Percentiles rank a stretch among this genome's conserved stretches.
These are phyloP conservation scores for Epizoanthus rinbou DNA, from an alignment of 92 coral and sea anemone genomes.

Conservation along the genomic window DNA sequence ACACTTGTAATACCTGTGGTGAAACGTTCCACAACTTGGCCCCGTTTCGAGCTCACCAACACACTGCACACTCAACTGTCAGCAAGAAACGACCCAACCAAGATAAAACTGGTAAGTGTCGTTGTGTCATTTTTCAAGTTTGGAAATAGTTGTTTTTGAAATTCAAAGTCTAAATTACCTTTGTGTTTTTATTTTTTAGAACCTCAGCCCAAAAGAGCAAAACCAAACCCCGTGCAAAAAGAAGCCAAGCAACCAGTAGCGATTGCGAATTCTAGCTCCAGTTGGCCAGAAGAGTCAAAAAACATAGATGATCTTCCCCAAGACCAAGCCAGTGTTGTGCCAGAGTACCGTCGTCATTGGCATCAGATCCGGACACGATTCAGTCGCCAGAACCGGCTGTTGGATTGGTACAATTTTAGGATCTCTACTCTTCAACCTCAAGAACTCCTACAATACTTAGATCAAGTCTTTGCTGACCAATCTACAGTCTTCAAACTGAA, in stretches of 20 bases:
- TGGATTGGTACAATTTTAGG: conserved; percentile 62
- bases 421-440: conserved; percentile 30
- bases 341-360: conserved; percentile 52
- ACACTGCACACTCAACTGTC: not conserved
- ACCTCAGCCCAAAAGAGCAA: conserved; percentile 34
- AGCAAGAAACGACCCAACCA: conserved; percentile 46
- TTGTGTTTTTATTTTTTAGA: conserved; percentile 5
- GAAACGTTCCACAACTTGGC: conserved; percentile 34
- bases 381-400: conserved; percentile 46
- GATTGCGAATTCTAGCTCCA: conserved; percentile 11
- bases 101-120: too few relatives aligned
- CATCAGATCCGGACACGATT: conserved; percentile 50
- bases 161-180: too few relatives aligned
- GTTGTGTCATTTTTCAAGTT: too few relatives aligned
- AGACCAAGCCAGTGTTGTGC: conserved; percentile 22
- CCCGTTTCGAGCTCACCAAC: conserved; percentile 49
- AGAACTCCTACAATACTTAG: conserved; percentile 36
- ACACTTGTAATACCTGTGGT: conserved; percentile 39
- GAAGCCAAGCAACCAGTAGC: conserved; percentile 1
- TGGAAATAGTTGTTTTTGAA: too few relatives aligned
- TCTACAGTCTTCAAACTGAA: not conserved
- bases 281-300: conserved; percentile 46
- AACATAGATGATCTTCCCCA: not conserved
- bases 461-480: not conserved
- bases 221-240: not conserved